phyloP scores from a whole-genome alignment of 2,113 vertebrate genomes.

The Xiphophorus hellerii region DNA sequence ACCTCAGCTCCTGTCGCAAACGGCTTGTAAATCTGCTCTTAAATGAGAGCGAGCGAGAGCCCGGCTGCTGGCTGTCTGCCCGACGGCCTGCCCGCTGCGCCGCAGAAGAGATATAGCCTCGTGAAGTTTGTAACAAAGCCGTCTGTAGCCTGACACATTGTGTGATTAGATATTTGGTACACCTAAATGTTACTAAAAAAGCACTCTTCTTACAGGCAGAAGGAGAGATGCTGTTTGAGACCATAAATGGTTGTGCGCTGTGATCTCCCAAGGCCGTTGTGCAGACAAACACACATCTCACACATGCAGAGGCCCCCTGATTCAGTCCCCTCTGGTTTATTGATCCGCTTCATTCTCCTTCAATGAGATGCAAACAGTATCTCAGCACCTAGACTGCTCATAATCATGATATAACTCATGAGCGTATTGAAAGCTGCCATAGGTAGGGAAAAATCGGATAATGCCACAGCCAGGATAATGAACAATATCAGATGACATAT shows the following conservation, averaged over 20 bases:
- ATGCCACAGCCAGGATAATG: constrained; percentile 66
- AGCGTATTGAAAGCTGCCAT: constrained; percentile 62
- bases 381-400: constrained; percentile 60
- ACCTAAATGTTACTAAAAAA: constrained; percentile 38
- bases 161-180: constrained; percentile 43
- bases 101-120: constrained; percentile 63
- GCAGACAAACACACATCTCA: constrained; percentile 35
- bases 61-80: constrained; percentile 48
- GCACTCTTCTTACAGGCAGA: constrained; percentile 1
- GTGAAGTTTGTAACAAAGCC: constrained; percentile 55
- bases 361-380: constrained; percentile 80
- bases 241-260: constrained; percentile 42
- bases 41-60: constrained; percentile 67
- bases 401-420: constrained; percentile 78
- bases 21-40: constrained; percentile 72
- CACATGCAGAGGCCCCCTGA: constrained; percentile 57
- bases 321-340: constrained; percentile 74
- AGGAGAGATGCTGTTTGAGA: constrained; percentile 40
- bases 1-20: constrained; percentile 51
- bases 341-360: constrained; percentile 76
- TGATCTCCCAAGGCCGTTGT: constrained; percentile 62
- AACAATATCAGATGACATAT: constrained; percentile 77
- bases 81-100: constrained; percentile 54
- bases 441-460: constrained; percentile 74
- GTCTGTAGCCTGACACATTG: constrained; percentile 40